Evolutionary conservation across 2,888 invertebrate genomes (phyloP).

Genomic region (Megalurothrips usitatus): DNA sequence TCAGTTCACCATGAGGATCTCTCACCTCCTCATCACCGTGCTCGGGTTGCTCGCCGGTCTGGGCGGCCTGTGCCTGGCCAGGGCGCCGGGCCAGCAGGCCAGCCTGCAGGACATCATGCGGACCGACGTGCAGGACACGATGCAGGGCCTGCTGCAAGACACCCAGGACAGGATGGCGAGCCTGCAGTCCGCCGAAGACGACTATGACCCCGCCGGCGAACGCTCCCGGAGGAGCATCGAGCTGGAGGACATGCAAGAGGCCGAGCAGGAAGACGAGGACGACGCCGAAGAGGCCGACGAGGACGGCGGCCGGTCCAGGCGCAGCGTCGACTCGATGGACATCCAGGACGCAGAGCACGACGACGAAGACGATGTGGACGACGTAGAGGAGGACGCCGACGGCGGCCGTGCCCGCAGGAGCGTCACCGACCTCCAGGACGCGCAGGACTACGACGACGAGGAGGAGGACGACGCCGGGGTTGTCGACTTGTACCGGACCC

Average conservation of each 20-base stretch:
- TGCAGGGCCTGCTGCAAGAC: constrained; percentile 7
- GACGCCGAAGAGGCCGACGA: background rate
- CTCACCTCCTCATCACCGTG: background rate
- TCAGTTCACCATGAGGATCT: constrained; percentile 22
- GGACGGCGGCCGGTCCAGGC: background rate
- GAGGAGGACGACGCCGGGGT: background rate
- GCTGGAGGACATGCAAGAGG: background rate
- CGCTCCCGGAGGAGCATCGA: background rate
- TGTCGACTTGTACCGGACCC: background rate
- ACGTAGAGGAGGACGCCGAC: background rate
- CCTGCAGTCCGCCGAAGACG: background rate
- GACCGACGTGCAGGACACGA: constrained; percentile 9
- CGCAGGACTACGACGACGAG: background rate
- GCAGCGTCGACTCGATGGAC: background rate
- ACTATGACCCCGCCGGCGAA: background rate
- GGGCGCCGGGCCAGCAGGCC: background rate
- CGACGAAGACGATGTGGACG: background rate
- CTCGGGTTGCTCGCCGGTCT: background rate
- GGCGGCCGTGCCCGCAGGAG: background rate
- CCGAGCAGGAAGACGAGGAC: background rate
- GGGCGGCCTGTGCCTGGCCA: background rate
- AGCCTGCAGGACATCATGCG: background rate
- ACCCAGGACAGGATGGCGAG: background rate
- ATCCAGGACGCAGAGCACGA: background rate
- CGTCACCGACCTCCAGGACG: background rate